Conservation (phyloP, 2,113 vertebrate genomes). For the Megaptera novaeangliae region DNA sequence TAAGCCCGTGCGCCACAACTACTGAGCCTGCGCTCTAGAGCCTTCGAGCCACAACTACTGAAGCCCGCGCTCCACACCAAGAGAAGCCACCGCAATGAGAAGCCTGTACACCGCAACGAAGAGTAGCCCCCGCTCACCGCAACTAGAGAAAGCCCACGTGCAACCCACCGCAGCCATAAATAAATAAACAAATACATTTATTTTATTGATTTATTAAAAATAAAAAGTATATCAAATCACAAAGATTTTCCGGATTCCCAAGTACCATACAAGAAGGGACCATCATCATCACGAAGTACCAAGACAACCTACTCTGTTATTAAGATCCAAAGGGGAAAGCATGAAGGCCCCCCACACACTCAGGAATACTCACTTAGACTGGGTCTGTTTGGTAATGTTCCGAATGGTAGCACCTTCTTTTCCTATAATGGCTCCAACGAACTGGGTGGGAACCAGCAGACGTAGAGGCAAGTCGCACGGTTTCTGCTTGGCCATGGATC, state of each 20-base stretch:
- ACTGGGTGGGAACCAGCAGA: slow-evolving; percentile 96
- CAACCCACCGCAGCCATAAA: too few relatives aligned
- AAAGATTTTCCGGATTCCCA: background rate
- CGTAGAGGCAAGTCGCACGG: slow-evolving; percentile 94
- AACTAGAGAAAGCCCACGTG: too few relatives aligned
- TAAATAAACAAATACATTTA: too few relatives aligned
- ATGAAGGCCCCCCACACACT: rapidly evolving
- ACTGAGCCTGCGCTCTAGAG: too few relatives aligned
- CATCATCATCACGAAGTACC: background rate
- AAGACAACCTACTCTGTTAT: too few relatives aligned
- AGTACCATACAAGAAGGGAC: background rate
- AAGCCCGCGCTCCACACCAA: too few relatives aligned
- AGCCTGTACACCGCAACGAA: too few relatives aligned
- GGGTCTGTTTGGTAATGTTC: slow-evolving; percentile 98
- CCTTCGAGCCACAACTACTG: too few relatives aligned
- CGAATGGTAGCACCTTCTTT: slow-evolving; percentile 98
- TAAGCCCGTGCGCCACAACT: too few relatives aligned
- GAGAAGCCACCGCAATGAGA: too few relatives aligned
- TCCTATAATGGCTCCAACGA: slow-evolving; percentile 97
- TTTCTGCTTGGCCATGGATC: slow-evolving; percentile 88
- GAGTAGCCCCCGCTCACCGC: too few relatives aligned
- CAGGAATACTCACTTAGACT: slow-evolving; percentile 91
- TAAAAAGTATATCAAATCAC: background rate
- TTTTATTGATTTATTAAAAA: too few relatives aligned
- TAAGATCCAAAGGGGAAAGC: background rate